Base-by-base conservation (phyloP, 2,113 vertebrate genomes). In the Mormyrus iriodes region DNA sequence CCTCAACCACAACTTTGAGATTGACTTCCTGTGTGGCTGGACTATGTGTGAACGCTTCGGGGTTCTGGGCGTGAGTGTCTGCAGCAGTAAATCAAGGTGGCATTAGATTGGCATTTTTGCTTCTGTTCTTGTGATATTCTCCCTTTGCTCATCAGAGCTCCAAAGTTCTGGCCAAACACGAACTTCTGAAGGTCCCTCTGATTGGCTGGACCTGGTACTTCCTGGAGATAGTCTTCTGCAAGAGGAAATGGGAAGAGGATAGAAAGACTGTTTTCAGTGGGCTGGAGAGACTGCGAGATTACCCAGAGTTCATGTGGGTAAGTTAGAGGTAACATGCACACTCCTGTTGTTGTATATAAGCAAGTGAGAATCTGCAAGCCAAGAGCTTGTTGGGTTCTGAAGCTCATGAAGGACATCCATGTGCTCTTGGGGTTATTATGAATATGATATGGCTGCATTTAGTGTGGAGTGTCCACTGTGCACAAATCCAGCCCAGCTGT, bases 141-240 rank as follows among this genome's bases (percentile, higher is more conserved):
- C 27, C 27, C 10, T 86, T 52, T 17, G 15, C 58, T 31, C 88
- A 21, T 39, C 91, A 99, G 98, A 99, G 98, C 94, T 99, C 98
- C 91, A 99, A 99, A 93, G 98, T 99, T 86, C 95, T 99, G 88
- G 98, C 98, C 27, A 99, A 99, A 94, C 97, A 97, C 53, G 98
- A 99, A 94, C 95, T 99, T 24, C 95, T 99, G 0, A 98, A 96
- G 0, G 98, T 99, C 76, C 98, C 98, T 91, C 95, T 99, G 87
- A 98, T 99, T 9, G 98, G 98, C 90, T 99, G 98, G 98, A 99
- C 98, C 0, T 99, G 98, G 98, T 99, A 99, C 94, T 99, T 99
- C 93, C 95, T 99, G 31, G 98, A 99, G 95, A 99, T 99, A 0
- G 98, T 99, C 13, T 99, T 99, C 95, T 99, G 98, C 94, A 99